Evolutionary conservation across 2,888 invertebrate genomes (phyloP).

Genomic region (Thelaira solivaga): DNA sequence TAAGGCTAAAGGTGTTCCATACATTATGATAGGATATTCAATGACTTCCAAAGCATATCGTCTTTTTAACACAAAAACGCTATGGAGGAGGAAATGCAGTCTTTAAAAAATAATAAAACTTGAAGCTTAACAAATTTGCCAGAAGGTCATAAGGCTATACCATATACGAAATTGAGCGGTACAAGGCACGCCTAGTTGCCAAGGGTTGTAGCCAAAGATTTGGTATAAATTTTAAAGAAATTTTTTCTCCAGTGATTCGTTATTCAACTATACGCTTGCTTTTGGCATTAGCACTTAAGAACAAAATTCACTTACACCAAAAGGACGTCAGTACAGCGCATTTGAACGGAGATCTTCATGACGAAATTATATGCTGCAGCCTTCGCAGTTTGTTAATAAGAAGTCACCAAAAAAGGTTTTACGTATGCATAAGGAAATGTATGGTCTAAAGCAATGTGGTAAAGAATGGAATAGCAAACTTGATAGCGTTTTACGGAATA

Average conservation of each 20-base stretch:
- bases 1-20: slow-evolving; percentile 2
- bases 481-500: background rate
- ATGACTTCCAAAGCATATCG: slow-evolving; percentile 56
- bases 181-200: no score
- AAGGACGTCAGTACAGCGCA: no score
- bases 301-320: no score
- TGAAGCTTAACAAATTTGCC: background rate
- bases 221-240: no score
- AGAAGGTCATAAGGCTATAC: background rate
- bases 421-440: background rate
- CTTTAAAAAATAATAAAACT: slow-evolving; percentile 2
- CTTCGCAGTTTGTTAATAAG: slow-evolving; percentile 32
- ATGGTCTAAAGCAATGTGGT: no score
- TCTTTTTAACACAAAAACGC: slow-evolving; percentile 28
- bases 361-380: slow-evolving; percentile 52
- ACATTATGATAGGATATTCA: slow-evolving; percentile 3
- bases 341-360: slow-evolving; percentile 36
- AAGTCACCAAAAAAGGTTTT: slow-evolving; percentile 21
- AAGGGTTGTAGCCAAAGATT: no score
- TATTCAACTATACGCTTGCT: no score
- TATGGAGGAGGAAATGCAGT: background rate
- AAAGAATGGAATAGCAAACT: slow-evolving; percentile 52
- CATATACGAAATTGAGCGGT: no score
- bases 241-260: no score
- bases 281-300: no score